Conservation (phyloP, 1,140 invertebrate species). For the Calliphora vicina region DNA sequence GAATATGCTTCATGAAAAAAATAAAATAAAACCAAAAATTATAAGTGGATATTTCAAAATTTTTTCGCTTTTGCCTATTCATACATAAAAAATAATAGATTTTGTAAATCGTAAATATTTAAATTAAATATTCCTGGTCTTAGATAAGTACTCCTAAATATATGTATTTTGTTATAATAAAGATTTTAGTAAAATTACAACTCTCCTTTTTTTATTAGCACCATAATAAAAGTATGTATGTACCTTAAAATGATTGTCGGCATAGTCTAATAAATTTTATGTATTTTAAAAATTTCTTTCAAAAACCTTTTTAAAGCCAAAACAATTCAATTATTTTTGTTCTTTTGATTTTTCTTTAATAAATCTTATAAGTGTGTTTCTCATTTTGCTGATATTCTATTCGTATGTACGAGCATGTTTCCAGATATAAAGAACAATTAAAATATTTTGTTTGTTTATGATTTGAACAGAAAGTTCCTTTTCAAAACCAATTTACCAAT, state of each 20-base stretch:
- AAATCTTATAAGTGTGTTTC: background rate
- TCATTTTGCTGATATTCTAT: background rate
- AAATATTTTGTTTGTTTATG: slow-evolving; percentile 63
- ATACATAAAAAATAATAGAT: background rate
- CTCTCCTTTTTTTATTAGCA: background rate
- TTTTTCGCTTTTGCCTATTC: slow-evolving; percentile 7
- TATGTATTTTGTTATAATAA: background rate
- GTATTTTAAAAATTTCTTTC: background rate
- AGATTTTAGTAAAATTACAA: background rate
- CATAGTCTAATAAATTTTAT: background rate
- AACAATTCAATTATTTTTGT: slow-evolving; percentile 11
- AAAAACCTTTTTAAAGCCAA: background rate
- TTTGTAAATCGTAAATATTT: background rate
- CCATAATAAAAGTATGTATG: background rate
- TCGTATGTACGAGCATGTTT: no score
- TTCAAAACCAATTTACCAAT: background rate
- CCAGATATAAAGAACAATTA: slow-evolving; percentile 62
- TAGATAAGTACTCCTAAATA: background rate
- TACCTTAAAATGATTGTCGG: background rate
- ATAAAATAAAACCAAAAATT: background rate
- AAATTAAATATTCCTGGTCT: background rate
- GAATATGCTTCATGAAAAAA: background rate
- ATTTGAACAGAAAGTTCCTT: slow-evolving; percentile 44
- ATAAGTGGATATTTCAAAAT: background rate
- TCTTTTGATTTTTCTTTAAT: background rate